These are phyloP conservation scores for Sebastes steindachneri DNA, from an alignment of 2,797 vertebrate species.

Conservation along the genomic window DNA sequence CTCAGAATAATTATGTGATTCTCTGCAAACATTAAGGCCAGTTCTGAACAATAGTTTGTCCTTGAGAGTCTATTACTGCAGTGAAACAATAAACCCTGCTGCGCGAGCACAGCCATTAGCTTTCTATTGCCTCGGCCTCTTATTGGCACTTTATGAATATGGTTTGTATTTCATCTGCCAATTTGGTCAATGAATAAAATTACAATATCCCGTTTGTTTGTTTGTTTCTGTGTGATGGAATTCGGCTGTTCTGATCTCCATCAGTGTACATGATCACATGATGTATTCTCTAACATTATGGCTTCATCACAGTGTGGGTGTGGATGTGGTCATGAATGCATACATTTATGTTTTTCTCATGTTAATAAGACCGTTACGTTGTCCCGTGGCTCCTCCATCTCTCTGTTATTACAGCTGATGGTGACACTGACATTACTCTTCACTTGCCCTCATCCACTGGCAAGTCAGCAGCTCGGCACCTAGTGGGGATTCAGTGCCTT, in stretches of 20 bases:
- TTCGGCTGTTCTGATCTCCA: constrained; percentile 19
- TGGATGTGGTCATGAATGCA: constrained; percentile 25
- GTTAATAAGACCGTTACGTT: constrained; percentile 32
- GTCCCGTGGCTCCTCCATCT: not conserved
- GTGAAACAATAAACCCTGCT: constrained; percentile 44
- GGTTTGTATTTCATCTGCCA: constrained; percentile 67
- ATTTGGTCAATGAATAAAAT: constrained; percentile 78
- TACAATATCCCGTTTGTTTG: constrained; percentile 47
- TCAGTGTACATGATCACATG: not conserved
- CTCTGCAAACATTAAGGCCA: constrained; percentile 21
- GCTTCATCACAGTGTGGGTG: constrained; percentile 15
- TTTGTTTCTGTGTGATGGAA: constrained; percentile 46
- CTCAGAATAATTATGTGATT: constrained; percentile 47
- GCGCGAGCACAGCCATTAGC: constrained; percentile 49
- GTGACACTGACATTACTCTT: constrained; percentile 4
- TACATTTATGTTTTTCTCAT: constrained; percentile 34
- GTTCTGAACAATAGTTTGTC: constrained; percentile 48
- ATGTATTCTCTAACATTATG: constrained; percentile 13
- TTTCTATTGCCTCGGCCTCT: constrained; percentile 49
- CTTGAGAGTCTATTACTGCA: constrained; percentile 46
- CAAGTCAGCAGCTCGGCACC: not conserved
- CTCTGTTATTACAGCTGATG: constrained; percentile 14
- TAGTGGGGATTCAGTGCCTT: not conserved
- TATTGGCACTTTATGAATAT: constrained; percentile 68
- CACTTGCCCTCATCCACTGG: not conserved